These are phyloP conservation scores for Phalloptychus januarius DNA, from an alignment of 2,797 vertebrate genomes.

Conservation along the genomic window DNA sequence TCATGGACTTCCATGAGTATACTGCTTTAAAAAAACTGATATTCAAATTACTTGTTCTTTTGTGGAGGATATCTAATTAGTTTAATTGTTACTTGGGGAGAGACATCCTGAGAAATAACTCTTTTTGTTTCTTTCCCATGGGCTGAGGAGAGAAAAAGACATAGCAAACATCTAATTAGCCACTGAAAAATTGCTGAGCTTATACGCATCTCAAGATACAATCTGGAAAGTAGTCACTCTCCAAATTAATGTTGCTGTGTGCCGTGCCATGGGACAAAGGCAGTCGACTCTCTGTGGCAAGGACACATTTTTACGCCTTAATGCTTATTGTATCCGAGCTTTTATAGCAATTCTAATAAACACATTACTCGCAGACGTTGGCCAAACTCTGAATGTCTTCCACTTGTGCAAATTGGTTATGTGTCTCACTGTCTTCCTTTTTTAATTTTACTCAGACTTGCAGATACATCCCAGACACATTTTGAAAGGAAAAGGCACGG, in stretches of 20 bases:
- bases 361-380: conserved; percentile 28
- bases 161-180: conserved; percentile 63
- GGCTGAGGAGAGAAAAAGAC: conserved; percentile 41
- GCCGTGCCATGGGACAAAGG: conserved; percentile 33
- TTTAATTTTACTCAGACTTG: conserved; percentile 27
- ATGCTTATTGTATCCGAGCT: conserved; percentile 40
- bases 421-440: conserved; percentile 9
- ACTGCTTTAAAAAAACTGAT: conserved; percentile 37
- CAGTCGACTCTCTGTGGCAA: conserved; percentile 34
- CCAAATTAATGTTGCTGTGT: conserved; percentile 49
- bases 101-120: conserved; percentile 53
- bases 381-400: conserved; percentile 35
- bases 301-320: conserved; percentile 36
- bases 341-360: conserved; percentile 53
- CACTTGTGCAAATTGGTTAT: conserved; percentile 26
- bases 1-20: conserved; percentile 32
- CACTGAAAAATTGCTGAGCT: conserved; percentile 65
- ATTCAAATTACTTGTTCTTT: conserved; percentile 51
- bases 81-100: conserved; percentile 63
- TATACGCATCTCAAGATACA: conserved; percentile 63
- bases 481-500: conserved; percentile 25
- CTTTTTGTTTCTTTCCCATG: conserved; percentile 58
- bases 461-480: conserved; percentile 11
- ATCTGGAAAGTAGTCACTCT: conserved; percentile 56
- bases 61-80: conserved; percentile 56